A percentile compares a stretch with the other conserved stretches of the same genome.
phyloP scores from a whole-genome alignment of 2,888 invertebrate genomes.

The Sisyra terminalis region DNA sequence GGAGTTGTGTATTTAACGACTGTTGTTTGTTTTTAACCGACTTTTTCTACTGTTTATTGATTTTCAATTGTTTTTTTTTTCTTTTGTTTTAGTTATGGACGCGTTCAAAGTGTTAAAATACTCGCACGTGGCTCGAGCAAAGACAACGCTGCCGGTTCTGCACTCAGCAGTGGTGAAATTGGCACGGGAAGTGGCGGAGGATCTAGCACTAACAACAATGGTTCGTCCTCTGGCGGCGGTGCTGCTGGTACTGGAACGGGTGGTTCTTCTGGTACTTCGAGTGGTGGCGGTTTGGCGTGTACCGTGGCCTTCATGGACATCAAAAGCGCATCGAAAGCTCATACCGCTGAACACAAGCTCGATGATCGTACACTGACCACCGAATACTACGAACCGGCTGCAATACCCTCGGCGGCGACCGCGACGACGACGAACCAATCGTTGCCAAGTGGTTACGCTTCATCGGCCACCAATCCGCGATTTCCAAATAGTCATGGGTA shows the following conservation, averaged over 20 bases:
- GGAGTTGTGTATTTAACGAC: too few relatives aligned
- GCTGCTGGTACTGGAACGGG: constrained; percentile 25
- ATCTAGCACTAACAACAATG: constrained; percentile 17
- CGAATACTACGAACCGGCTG: constrained; percentile 79
- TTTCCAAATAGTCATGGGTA: constrained; percentile 37
- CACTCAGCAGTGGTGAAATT: constrained; percentile 68
- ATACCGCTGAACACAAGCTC: constrained; percentile 76
- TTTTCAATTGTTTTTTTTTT: too few relatives aligned
- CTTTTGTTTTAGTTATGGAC: constrained; percentile 69
- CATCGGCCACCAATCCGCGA: constrained; percentile 31
- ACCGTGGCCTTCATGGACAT: constrained; percentile 94
- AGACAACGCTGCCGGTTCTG: constrained; percentile 74
- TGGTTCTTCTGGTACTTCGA: constrained; percentile 27
- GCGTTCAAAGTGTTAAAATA: constrained; percentile 92
- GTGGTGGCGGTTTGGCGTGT: constrained; percentile 58
- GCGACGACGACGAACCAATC: constrained; percentile 34
- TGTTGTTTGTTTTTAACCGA: too few relatives aligned
- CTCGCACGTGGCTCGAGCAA: constrained; percentile 39
- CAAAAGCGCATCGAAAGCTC: constrained; percentile 88
- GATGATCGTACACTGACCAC: constrained; percentile 77
- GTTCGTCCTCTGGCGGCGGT: constrained; percentile 24
- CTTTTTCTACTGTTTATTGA: too few relatives aligned
- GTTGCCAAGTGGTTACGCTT: constrained; percentile 27
- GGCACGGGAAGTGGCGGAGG: constrained; percentile 75
- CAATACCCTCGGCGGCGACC: constrained; percentile 42